Base-by-base conservation (phyloP, 2,888 invertebrate species). In the Ectobius pallidus region DNA sequence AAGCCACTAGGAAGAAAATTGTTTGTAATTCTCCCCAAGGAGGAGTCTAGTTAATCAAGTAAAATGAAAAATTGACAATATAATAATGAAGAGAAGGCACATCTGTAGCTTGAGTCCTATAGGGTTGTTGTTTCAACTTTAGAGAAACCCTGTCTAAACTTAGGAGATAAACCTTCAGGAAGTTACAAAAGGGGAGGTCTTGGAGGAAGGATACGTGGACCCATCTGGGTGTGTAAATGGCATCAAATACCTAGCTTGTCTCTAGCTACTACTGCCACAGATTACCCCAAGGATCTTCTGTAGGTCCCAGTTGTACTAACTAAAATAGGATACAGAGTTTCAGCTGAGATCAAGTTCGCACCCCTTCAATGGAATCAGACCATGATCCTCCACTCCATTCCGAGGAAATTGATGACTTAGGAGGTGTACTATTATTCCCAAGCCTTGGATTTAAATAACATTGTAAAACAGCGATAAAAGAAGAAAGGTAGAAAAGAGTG, bases 11-110 rank as follows among this genome's bases (percentile, higher is more conserved):
- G 27, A 34, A 70, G 62, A 42, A 44, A 49, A 44, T 67, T 62
- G 70, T 70, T 70, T 42, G 62, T 70, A 46, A 70, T 70, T 30
- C 44, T 30, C 49, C 27, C 9, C 4, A 18, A 22, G 32, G 22
- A 3, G 22, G 22, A 52, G 16, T 2, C 11, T 27, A 55, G 49
- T 71, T 67, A 67, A 52, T 71, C 71, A 71, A 67, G 58, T 71
- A 30, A 55, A 46, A 65, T 67, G 71, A 71, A 71, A 49, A 52
- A 46, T 46, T 63, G 58, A 20, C 58, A 16, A 39, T 1, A 30
- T n/a, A 22, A 25, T 27, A 55, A 39, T 39, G 58, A n/a, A 55
- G 25, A 32, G 9, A 52, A 52, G 30, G n/a, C 16, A 20, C 71
- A 70, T 62, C 46, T 32, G 52, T 52, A n/a, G n/a, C n/a, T n/a